Evolutionary conservation across 2,797 vertebrate species (phyloP), one percentile per base, ranked within the genome.

Genomic region (Paratrypauchen microcephalus): DNA sequence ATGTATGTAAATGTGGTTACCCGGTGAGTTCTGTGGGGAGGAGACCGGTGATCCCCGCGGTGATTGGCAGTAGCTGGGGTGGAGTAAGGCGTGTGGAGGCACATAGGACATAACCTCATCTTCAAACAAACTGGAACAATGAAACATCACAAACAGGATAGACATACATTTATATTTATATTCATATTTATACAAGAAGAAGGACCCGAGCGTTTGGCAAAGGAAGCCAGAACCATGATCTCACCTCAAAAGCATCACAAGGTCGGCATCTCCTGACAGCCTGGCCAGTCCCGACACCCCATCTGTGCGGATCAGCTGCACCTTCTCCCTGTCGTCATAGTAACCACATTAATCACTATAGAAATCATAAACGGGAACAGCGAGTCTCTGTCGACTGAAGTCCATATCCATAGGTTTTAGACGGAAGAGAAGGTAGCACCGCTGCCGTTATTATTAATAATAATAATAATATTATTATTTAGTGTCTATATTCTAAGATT

Each of bases 101-200:
- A 99, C 95, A 5, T 97, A 99, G 0, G 97, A 99, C 97, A 99
- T 99, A 89, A 99, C 98, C 84, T 99, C 97, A 88, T 99, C 97
- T 91, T 99, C 97, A 91, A 99, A 99, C 78, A 99, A 92, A 86
- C 97, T 99, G 92, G 21, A 76, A n/a, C 77, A 98, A 94, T 95
- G 98, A 96, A 94, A 95, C 93, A 86, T 97, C 94, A 0, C 13
- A 57, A 30, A 60, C 28, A 67, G 68, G 83, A 72, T 76, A 15
- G 1, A 59, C 36, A 18, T 60, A 15, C 16, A 13, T 45, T n/a
- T 52, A 57, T 5, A 7, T n/a, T n/a, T n/a, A n/a, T n/a, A n/a
- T n/a, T n/a, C n/a, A n/a, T 45, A 13, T 45, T n/a, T 52, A 57
- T 5, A 7, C 0, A 7, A 2, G 16, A 30, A 59, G 18, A 15